Evolutionary conservation across 2,113 vertebrate species (phyloP), one percentile per base, ranked within the genome.

Genomic region (Cavia porcellus): DNA sequence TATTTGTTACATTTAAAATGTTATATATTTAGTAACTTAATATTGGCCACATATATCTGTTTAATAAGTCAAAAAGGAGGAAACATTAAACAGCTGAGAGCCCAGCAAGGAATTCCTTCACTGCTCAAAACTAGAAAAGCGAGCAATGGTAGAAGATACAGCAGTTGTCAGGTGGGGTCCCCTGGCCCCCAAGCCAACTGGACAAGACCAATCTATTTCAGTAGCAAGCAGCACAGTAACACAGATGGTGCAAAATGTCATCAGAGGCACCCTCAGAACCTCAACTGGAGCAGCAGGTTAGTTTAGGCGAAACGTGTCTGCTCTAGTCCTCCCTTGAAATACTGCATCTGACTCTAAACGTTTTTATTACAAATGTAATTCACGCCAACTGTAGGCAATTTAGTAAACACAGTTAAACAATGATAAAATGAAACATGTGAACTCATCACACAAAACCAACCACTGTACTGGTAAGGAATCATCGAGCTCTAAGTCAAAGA

Each of bases 1-100:
- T 57, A 74, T 42, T 92, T 94, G 50, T 77, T 50, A 91, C 55
- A 77, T 42, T 86, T 83, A 70, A 77, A 86, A 83, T 57, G 72
- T 30, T 42, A 66, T 3, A 9, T 52, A 38, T 32, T 59, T 74
- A 57, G 38, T 38, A 38, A 38, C 2, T 59, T 57, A 82, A 96
- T 90, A 72, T 14, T 62, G 66, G 35, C 14, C 35, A 35, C 32
- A 59, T 52, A n/a, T 1, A 74, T 13, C 5, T 57, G 64, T 82
- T 68, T 62, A 68, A 28, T 55, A 88, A 77, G 52, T 70, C 45
- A 80, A 30, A 91, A 55, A 35, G 81, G 25, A 38, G n/a, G 52
- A 90, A 32, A 45, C 74, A 5, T n/a, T 22, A 90, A 92, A 74
- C 5, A 17, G 38, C 57, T 55, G 35, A 75, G 17, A 82, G 59